These are phyloP conservation scores for Hyles lineata DNA, from an alignment of 2,888 invertebrate species.

Conservation along the genomic window DNA sequence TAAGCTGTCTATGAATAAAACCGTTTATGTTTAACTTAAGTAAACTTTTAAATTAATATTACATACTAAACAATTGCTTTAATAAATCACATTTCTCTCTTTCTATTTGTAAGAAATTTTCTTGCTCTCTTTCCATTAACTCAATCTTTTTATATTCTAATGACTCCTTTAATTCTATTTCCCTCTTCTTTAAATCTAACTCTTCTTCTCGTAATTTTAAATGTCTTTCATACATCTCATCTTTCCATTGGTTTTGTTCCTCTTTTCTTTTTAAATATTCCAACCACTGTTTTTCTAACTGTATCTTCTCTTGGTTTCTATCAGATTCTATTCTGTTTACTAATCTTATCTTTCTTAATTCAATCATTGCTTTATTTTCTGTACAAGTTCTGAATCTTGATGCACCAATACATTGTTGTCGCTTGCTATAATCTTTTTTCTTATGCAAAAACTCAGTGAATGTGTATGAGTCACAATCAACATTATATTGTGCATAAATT, in stretches of 20 bases:
- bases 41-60: slow-evolving; percentile 26
- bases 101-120: slow-evolving; percentile 54
- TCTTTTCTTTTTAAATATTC: slow-evolving; percentile 60
- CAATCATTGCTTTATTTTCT: slow-evolving; percentile 59
- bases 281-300: slow-evolving; percentile 64
- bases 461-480: slow-evolving; percentile 53
- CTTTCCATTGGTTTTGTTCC: slow-evolving; percentile 49
- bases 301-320: slow-evolving; percentile 59
- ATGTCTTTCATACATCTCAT: slow-evolving; percentile 53
- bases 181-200: slow-evolving; percentile 53
- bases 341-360: slow-evolving; percentile 60
- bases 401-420: slow-evolving; percentile 33
- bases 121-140: slow-evolving; percentile 55
- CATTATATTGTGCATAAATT: slow-evolving; percentile 59
- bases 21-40: too few species aligned
- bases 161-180: slow-evolving; percentile 57
- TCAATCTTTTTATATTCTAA: slow-evolving; percentile 55
- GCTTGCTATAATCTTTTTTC: slow-evolving; percentile 41
- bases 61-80: slow-evolving; percentile 49
- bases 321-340: slow-evolving; percentile 63
- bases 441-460: slow-evolving; percentile 49
- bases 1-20: too few species aligned
- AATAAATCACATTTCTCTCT: slow-evolving; percentile 60
- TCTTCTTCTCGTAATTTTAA: slow-evolving; percentile 58
- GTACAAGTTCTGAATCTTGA: slow-evolving; percentile 34